Evolutionary conservation across 2,113 vertebrate species (phyloP).

Genomic region (Lophotis ruficrista): DNA sequence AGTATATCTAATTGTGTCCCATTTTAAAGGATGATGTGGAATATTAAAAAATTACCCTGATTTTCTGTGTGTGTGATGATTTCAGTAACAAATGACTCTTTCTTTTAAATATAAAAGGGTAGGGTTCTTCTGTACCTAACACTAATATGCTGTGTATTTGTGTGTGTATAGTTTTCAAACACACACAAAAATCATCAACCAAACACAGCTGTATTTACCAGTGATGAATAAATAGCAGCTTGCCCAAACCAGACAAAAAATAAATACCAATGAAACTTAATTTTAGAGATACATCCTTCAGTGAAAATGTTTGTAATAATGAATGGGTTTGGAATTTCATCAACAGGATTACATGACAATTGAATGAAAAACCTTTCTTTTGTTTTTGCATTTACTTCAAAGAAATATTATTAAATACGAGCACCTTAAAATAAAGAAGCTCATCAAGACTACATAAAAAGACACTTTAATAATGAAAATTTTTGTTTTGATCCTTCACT

Average conservation of each 20-base stretch:
- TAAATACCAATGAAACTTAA: not conserved
- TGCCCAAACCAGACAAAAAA: conserved; percentile 3
- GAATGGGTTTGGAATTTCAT: not conserved
- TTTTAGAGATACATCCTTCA: not conserved
- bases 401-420: not conserved
- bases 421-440: not conserved
- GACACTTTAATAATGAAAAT: not conserved
- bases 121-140: not conserved
- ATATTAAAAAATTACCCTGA: not conserved
- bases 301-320: not conserved
- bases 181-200: not conserved
- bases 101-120: not conserved
- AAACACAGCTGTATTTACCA: conserved; percentile 45
- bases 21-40: not conserved
- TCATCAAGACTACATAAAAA: not conserved
- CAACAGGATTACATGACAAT: not conserved
- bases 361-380: not conserved
- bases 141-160: not conserved
- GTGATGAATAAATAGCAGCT: not conserved
- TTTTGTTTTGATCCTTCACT: not conserved
- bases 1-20: not conserved
- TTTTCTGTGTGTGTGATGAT: not conserved
- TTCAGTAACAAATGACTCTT: not conserved
- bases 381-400: not conserved
- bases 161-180: not conserved